phyloP scores from a whole-genome alignment of 2,113 vertebrate genomes.

The Hemiscyllium ocellatum region DNA sequence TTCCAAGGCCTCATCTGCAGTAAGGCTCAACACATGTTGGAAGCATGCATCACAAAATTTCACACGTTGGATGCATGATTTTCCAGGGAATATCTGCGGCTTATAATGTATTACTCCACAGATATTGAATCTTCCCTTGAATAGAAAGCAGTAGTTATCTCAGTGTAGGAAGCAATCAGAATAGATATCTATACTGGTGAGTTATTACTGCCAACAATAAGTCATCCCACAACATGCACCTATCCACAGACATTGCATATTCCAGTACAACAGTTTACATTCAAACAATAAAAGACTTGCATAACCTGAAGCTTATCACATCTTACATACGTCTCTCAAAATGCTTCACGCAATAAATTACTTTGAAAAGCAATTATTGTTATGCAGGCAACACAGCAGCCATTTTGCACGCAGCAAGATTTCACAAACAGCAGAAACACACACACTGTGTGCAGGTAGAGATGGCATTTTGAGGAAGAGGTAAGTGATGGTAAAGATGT shows the following conservation, averaged over 20 bases:
- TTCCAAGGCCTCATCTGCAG: background rate
- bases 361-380: background rate
- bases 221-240: background rate
- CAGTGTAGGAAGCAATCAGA: background rate
- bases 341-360: background rate
- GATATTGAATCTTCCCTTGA: background rate
- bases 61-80: background rate
- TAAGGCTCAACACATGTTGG: background rate
- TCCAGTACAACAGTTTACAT: background rate
- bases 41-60: background rate
- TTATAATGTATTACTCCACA: background rate
- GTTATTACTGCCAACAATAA: background rate
- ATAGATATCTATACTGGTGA: background rate
- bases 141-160: background rate
- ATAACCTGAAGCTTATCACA: background rate
- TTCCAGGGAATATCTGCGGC: background rate
- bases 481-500: background rate
- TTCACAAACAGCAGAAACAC: background rate
- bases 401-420: background rate
- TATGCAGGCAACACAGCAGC: background rate
- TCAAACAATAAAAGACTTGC: background rate
- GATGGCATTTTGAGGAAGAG: constrained; percentile 8
- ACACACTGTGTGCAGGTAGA: background rate
- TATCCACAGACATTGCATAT: background rate
- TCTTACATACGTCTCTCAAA: background rate